Evolutionary conservation across 2,888 invertebrate genomes (phyloP).

Genomic region (Lottia scabra): DNA sequence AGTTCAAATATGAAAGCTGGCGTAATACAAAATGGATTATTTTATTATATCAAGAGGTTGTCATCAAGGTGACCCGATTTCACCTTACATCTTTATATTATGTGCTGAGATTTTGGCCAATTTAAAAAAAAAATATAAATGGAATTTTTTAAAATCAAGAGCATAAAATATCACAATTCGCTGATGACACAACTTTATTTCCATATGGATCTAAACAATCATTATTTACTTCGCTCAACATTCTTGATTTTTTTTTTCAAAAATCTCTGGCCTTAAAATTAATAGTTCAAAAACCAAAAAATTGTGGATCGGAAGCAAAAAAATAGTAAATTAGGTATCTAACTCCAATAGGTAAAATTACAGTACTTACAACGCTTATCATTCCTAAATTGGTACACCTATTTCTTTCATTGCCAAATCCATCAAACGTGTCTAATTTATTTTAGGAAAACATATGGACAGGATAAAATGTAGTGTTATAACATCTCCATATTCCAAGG

Average conservation of each 20-base stretch:
- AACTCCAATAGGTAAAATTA: no score
- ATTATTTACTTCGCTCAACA: background rate
- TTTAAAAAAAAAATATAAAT: background rate
- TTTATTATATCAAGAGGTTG: background rate
- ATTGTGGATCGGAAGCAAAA: background rate
- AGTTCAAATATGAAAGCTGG: background rate
- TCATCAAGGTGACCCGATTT: background rate
- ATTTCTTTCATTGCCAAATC: no score
- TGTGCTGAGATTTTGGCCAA: background rate
- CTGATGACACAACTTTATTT: background rate
- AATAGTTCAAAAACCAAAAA: background rate
- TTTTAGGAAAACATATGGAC: no score
- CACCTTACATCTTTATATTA: background rate
- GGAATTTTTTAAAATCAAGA: background rate
- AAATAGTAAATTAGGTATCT: background rate
- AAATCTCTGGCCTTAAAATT: background rate
- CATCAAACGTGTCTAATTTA: no score
- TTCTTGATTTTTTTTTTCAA: background rate
- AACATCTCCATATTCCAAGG: no score
- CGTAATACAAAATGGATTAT: background rate
- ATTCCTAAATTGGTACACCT: no score
- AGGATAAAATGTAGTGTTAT: no score
- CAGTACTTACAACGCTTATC: no score
- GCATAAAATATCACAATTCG: background rate
- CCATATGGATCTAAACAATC: background rate